Evolutionary conservation across 2,797 vertebrate genomes (phyloP), one percentile per base, ranked within the genome.

Genomic region (Clarias pachynema): DNA sequence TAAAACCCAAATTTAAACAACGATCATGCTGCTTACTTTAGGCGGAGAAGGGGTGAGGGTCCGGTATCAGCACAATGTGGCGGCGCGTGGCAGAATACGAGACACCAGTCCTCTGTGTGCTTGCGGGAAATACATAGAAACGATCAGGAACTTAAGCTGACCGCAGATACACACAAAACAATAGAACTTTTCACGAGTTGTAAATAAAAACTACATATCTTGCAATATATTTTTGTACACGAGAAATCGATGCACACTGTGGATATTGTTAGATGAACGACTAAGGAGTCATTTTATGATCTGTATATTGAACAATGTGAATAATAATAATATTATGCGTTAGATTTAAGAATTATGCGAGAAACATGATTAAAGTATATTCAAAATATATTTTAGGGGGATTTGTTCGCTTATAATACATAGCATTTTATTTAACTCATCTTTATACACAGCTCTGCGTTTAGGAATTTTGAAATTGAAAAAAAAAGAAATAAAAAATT

Each of bases 391-490:
- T 53, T 53, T 53, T 79, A 73, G 65, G 89, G 86, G 89, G 72
- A 91, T 85, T 90, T 92, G 88, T 93, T 94, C 93, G 91, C 88
- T 90, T 70, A 9, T 85, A 91, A 90, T 91, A 90, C 92, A 94
- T 94, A 92, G 85, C 88, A 90, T 92, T 91, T 92, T 92, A 95
- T 96, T 93, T 88, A 89, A 94, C 95, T 96, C 96, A 96, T 97
- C 97, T 97, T 97, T 96, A 93, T 96, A 95, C 94, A 90, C 93
- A 94, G 94, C 95, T 94, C 94, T 93, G 95, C 94, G 92, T 93
- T 91, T 93, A 96, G 94, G 93, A 93, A 94, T 93, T 92, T 91
- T 92, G 90, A 93, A 40, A 90, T 4, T 24, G 90, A 83, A 91
- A 88, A 53, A 49, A 49, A 49, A 40, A 49, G 29, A 82, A 65